Percentiles rank a stretch among this genome's conserved stretches.
Conservation (phyloP, 2,888 invertebrate genomes). For the Rhagium mordax region DNA sequence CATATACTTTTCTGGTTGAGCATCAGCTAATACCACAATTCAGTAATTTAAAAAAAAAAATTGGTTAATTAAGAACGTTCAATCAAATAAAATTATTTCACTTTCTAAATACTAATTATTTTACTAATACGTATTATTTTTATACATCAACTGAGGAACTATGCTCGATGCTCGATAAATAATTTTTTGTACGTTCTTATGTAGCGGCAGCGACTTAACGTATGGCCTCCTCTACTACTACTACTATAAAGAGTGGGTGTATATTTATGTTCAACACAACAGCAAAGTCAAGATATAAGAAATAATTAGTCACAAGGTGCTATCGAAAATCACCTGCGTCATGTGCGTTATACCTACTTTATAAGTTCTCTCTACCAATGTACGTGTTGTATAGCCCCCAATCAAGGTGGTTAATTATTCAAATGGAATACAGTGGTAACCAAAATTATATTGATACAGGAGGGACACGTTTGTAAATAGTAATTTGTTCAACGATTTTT, state of each 20-base stretch:
- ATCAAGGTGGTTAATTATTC: neutral
- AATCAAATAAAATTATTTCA: no score
- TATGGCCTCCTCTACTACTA: neutral
- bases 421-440: neutral
- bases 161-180: no score
- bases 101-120: no score
- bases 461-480: neutral
- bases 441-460: neutral
- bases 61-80: no score
- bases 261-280: neutral
- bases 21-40: no score
- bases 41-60: no score
- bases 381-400: neutral
- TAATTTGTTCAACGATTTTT: neutral
- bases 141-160: no score
- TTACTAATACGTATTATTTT: no score
- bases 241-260: slow-evolving; percentile 2
- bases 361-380: neutral
- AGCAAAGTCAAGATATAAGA: slow-evolving; percentile 6
- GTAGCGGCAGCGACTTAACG: no score
- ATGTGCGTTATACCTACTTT: neutral
- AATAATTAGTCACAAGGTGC: slow-evolving; percentile 24
- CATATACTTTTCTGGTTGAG: no score
- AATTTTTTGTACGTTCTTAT: no score
- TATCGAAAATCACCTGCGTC: slow-evolving; percentile 10